Evolutionary conservation across 2,113 vertebrate genomes (phyloP), one percentile per base, ranked within the genome.

Genomic region (Todiramphus saurophagus): DNA sequence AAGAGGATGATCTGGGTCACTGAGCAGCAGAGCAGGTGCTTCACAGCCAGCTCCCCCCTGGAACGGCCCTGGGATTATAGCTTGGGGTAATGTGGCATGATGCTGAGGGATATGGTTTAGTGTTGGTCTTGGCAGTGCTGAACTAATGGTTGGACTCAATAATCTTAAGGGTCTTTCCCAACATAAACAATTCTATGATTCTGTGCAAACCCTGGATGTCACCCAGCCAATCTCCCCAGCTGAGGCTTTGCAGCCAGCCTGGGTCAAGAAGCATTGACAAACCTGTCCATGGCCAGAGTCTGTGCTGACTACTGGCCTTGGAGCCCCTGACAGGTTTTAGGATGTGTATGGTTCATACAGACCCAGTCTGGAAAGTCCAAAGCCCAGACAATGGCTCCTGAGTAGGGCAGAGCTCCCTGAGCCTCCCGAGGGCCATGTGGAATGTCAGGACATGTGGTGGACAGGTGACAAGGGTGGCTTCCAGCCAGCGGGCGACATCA

Each of bases 391-490:
- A 20, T 1, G 4, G 7, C 37, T 72, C 19, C 24, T 0, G 24
- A 25, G 41, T 41, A 41, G 13, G 41, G 41, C 41, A 41, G 41
- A 41, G 44, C 56, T 43, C 43, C 28, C 0, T 0, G 2, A 58
- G 73, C 20, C 66, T 46, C 41, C 53, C 7, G 1, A 62, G 72
- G 48, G 72, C 75, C 63, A 50, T 43, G 56, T 51, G 43, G 85
- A 92, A 55, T 93, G 96, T 92, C 90, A 76, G 93, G 30, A 83
- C 94, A 82, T 82, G 90, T 93, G 95, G 80, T 15, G 19, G 91
- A 88, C 95, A 96, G 93, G 90, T 96, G 97, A 91, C 76, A 64
- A n/a, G 95, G 43, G 70, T 39, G 64, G 83, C n/a, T 80, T 91
- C 92, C 83, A 79, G 87, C 51, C 4, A 2, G 66, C 8, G 13